A percentile compares a stretch with the other conserved stretches of the same genome.
These are phyloP conservation scores for Neosalanx taihuensis DNA, from an alignment of 2,797 vertebrate species.

Conservation along the genomic window DNA sequence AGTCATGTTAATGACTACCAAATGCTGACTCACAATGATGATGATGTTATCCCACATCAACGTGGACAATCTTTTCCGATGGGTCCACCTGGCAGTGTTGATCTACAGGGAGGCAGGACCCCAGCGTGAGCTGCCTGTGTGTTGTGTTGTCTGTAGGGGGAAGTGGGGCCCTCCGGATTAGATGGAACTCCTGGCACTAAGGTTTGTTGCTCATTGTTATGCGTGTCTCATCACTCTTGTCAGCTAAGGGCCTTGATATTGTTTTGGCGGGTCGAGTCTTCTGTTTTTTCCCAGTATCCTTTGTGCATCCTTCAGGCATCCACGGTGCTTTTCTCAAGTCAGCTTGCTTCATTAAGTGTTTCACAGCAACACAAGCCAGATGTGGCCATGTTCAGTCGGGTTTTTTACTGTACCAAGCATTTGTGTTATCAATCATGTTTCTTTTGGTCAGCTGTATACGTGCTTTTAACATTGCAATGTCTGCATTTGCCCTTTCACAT, in stretches of 20 bases:
- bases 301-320: neutral
- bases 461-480: too few relatives aligned
- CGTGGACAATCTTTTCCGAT: neutral
- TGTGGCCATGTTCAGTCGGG: too few relatives aligned
- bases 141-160: constrained; percentile 77
- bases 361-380: too few relatives aligned
- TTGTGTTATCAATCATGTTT: too few relatives aligned
- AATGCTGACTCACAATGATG: constrained; percentile 46
- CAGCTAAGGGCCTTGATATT: constrained; percentile 1
- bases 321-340: too few relatives aligned
- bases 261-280: constrained; percentile 1
- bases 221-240: constrained; percentile 41
- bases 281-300: constrained; percentile 4
- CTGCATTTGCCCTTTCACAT: too few relatives aligned
- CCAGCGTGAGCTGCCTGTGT: constrained; percentile 51
- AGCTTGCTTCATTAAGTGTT: too few relatives aligned
- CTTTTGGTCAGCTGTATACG: too few relatives aligned
- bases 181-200: constrained; percentile 85
- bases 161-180: constrained; percentile 84
- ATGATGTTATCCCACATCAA: neutral
- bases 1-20: constrained; percentile 55
- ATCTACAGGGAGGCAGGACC: constrained; percentile 21
- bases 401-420: too few relatives aligned
- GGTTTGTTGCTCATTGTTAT: constrained; percentile 74
- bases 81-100: constrained; percentile 32